phyloP scores from a whole-genome alignment of 2,113 vertebrate species.

The Hystrix brachyura region DNA sequence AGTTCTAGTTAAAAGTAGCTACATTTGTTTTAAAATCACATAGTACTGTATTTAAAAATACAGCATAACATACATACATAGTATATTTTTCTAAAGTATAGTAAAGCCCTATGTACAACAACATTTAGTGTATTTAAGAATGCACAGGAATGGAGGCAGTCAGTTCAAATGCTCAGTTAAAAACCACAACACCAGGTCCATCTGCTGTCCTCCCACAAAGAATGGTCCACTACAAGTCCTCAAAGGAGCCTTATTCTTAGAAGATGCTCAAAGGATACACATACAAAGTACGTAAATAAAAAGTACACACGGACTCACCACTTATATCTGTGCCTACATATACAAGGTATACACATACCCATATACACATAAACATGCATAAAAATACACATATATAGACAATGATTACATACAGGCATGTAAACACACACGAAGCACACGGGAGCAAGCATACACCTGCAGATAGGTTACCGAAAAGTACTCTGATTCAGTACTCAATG shows the following conservation, averaged over 20 bases:
- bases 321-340: too few species aligned
- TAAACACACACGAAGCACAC: background rate
- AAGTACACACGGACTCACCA: background rate
- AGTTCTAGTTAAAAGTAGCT: background rate
- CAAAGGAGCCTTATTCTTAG: background rate
- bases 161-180: background rate
- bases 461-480: background rate
- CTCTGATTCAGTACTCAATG: background rate
- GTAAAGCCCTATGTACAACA: accelerated
- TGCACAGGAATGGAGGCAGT: background rate
- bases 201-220: background rate
- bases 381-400: background rate
- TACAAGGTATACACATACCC: background rate
- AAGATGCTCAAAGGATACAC: background rate
- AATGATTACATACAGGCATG: background rate
- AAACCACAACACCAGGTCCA: background rate
- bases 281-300: background rate
- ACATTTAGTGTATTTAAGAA: background rate
- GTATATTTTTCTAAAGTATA: background rate
- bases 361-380: background rate
- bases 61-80: background rate
- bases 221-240: background rate
- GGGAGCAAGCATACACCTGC: background rate
- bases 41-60: background rate
- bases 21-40: background rate